phyloP scores from a whole-genome alignment of 2,888 invertebrate species.

The Galerucella nymphaeae region DNA sequence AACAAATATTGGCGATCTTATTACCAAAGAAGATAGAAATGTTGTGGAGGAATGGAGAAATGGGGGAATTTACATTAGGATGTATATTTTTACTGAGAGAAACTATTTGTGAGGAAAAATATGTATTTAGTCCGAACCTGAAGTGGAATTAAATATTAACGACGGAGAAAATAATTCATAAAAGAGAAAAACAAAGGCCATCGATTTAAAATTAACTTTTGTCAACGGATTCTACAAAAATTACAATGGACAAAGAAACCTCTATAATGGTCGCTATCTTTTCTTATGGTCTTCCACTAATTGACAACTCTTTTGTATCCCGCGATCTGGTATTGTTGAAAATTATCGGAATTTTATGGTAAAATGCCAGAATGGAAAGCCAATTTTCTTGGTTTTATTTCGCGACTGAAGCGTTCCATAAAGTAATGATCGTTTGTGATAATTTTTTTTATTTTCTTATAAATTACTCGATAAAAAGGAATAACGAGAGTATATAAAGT shows the following conservation, averaged over 20 bases:
- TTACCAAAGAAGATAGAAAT: too few species aligned
- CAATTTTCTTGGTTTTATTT: slow-evolving; percentile 25
- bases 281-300: slow-evolving; percentile 51
- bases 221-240: slow-evolving; percentile 53
- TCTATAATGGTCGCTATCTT: slow-evolving; percentile 45
- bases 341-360: slow-evolving; percentile 43
- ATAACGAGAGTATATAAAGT: too few species aligned
- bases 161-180: slow-evolving; percentile 33
- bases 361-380: slow-evolving; percentile 37
- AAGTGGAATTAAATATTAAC: slow-evolving; percentile 26
- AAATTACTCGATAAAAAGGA: too few species aligned
- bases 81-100: too few species aligned
- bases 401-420: slow-evolving; percentile 13
- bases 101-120: too few species aligned
- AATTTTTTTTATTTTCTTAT: slow-evolving; percentile 7
- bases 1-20: too few species aligned
- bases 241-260: slow-evolving; percentile 57
- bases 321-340: slow-evolving; percentile 36
- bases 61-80: too few species aligned
- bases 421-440: slow-evolving; percentile 10
- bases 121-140: background rate
- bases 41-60: too few species aligned
- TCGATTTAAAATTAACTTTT: slow-evolving; percentile 55
- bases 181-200: slow-evolving; percentile 47
- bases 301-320: slow-evolving; percentile 47